Base-by-base conservation (phyloP, 1,140 invertebrate species). In the Rhynchophorus ferrugineus region DNA sequence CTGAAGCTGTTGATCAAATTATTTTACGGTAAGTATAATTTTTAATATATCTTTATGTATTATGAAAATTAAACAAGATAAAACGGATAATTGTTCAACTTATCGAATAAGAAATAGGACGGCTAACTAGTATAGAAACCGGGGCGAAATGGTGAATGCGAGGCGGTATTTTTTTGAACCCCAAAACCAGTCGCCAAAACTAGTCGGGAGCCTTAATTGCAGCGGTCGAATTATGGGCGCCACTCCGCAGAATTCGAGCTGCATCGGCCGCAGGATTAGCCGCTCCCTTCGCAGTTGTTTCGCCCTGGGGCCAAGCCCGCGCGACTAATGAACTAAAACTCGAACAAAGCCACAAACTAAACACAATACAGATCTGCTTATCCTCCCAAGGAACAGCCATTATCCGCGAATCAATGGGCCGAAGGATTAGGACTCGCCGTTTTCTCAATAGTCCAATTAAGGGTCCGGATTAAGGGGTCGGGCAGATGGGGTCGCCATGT, bases 311-410 rank as follows among this genome's bases (percentile, higher is more conserved):
- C 29, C 42, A 3, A 22, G 42, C 51, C 48, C 52, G 54, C 57
- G 53, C 57, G 60, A 59, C 51, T 62, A 64, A 64, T 61, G 62
- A 63, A 63, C 60, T 61, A 59, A 61, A 62, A 62, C 56, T 63
- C 51, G 37, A 58, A 62, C 56, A 60, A 66, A 64, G 57, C 62
- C 62, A 49, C 61, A 62, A 63, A 64, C 62, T 64, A 65, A 66
- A 65, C 61, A 61, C 64, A 65, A 65, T 66, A 65, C 61, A 62
- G 61, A 65, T 63, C 61, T 64, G 58, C 61, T 66, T 63, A 64
- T 61, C 62, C 62, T 5, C 59, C 42, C 56, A 65, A 64, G 62
- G 62, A 63, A 66, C 59, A 58, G 57, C 59, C 63, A 65, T 63
- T 65, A 65, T 64, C 55, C 61, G 55, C 49, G 57, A 66, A 66